Evolutionary conservation across 2,888 invertebrate species (phyloP).

Genomic region (Antheraea yamamai): DNA sequence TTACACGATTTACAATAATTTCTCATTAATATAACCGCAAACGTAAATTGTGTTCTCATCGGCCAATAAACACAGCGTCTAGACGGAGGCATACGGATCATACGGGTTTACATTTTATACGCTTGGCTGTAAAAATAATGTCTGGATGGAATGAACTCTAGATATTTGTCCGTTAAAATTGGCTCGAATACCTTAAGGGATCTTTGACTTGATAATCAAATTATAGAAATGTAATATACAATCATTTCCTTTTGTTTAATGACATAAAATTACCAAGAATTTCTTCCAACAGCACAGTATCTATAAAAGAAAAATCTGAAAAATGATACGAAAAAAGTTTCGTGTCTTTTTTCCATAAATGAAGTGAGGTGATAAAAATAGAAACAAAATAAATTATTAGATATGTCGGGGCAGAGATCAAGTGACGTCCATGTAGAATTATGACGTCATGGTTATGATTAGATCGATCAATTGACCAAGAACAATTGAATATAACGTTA

Average conservation of each 20-base stretch:
- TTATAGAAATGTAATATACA: neutral
- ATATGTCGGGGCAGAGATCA: too few relatives aligned
- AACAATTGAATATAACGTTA: too few relatives aligned
- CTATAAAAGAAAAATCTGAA: too few relatives aligned
- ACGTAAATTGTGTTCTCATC: neutral
- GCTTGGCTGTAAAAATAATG: conserved; percentile 10
- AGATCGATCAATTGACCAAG: too few relatives aligned
- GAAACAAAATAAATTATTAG: neutral
- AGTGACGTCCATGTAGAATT: too few relatives aligned
- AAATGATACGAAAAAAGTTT: too few relatives aligned
- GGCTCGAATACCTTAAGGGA: neutral
- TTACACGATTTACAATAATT: neutral
- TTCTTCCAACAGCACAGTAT: too few relatives aligned
- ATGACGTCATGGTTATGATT: too few relatives aligned
- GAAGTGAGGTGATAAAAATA: neutral
- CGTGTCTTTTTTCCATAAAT: neutral
- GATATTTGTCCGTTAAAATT: neutral
- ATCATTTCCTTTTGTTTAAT: neutral
- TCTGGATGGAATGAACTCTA: neutral
- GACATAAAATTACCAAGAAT: too few relatives aligned
- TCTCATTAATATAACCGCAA: conserved; percentile 13
- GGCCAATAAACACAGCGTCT: conserved; percentile 12
- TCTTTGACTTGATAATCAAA: neutral
- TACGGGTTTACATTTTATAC: conserved; percentile 10
- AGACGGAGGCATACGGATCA: conserved; percentile 14